A percentile compares a stretch with the other conserved stretches of the same genome.
These are phyloP conservation scores for Acleris holmiana DNA, from an alignment of 2,888 invertebrate genomes.

Conservation along the genomic window DNA sequence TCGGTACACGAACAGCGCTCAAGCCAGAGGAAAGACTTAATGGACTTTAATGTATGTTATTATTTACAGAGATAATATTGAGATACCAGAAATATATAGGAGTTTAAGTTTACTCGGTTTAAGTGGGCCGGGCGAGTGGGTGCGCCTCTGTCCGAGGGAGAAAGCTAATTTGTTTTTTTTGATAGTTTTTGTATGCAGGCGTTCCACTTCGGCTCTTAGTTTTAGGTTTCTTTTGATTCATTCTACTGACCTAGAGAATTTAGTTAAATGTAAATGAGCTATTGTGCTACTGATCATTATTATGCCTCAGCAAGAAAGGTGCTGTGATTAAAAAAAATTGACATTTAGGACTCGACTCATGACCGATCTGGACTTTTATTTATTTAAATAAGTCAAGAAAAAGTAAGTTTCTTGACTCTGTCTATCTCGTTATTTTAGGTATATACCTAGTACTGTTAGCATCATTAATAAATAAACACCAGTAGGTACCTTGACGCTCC, in stretches of 20 bases:
- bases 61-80: constrained; percentile 37
- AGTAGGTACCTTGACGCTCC: too few species aligned
- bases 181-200: constrained; percentile 23
- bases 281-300: neutral
- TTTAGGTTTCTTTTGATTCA: constrained; percentile 22
- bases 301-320: neutral
- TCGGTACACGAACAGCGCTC: too few species aligned
- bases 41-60: constrained; percentile 30
- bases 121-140: constrained; percentile 30
- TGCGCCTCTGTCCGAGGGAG: constrained; percentile 29
- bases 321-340: too few species aligned
- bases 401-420: too few species aligned
- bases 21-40: constrained; percentile 4
- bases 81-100: constrained; percentile 23
- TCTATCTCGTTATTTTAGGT: too few species aligned
- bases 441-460: too few species aligned
- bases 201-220: constrained; percentile 16
- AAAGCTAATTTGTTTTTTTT: constrained; percentile 31
- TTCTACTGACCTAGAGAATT: constrained; percentile 18
- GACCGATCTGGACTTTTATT: too few species aligned
- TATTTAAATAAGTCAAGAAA: too few species aligned
- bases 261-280: neutral
- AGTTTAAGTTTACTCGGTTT: constrained; percentile 26
- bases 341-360: too few species aligned
- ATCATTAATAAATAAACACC: too few species aligned